These are phyloP conservation scores for Ptilonorhynchus violaceus DNA, from an alignment of 2,113 vertebrate species.

Conservation along the genomic window DNA sequence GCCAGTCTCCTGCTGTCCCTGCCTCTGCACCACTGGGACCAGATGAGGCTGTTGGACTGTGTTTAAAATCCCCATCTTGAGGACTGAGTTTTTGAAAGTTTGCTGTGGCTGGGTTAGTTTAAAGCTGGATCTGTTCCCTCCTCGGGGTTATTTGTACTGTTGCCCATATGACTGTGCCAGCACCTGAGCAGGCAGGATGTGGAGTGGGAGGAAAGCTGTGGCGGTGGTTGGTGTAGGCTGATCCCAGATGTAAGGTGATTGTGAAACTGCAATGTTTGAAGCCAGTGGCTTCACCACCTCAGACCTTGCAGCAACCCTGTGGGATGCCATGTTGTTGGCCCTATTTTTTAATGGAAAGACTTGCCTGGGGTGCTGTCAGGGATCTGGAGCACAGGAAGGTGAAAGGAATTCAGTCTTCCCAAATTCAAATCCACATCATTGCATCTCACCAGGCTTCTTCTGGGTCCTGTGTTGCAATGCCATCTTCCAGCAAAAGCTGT, in stretches of 20 bases:
- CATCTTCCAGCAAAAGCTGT: not conserved
- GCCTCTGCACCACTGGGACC: fast-evolving
- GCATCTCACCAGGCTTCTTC: not conserved
- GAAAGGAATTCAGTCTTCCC: not conserved
- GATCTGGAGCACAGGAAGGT: not conserved
- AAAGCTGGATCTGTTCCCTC: not conserved
- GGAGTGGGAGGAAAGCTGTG: not conserved
- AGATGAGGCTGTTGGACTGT: fast-evolving
- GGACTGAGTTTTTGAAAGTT: not conserved
- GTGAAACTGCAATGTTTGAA: not conserved
- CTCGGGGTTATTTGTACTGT: not conserved
- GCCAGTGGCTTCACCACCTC: not conserved
- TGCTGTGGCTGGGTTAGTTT: not conserved
- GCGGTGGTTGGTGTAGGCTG: not conserved
- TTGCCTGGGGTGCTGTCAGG: not conserved
- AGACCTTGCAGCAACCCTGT: not conserved
- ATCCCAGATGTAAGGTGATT: not conserved
- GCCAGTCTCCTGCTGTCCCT: not conserved
- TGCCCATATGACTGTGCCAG: not conserved
- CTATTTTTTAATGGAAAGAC: not conserved
- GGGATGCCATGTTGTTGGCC: not conserved
- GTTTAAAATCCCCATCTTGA: not conserved
- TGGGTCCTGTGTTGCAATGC: not conserved
- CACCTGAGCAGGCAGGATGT: not conserved
- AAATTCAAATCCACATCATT: not conserved